phyloP scores from a whole-genome alignment of 2,113 vertebrate genomes.

The Mixornis gularis region DNA sequence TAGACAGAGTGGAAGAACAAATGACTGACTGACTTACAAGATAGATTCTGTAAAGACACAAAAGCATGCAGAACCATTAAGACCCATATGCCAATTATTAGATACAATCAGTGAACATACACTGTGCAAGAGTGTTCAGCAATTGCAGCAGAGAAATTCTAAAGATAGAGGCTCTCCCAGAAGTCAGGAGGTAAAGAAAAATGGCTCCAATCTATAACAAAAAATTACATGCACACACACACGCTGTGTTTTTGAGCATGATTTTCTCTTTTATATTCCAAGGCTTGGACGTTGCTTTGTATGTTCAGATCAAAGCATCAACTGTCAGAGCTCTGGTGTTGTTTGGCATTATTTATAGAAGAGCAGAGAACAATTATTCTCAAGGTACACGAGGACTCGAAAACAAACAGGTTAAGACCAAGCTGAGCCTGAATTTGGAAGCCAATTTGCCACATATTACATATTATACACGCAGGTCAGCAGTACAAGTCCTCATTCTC shows the following conservation, averaged over 20 bases:
- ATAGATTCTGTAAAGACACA: conserved; percentile 22
- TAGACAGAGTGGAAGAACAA: conserved; percentile 29
- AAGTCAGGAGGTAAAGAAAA: conserved; percentile 6
- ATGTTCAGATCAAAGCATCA: not conserved
- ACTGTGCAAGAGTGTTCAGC: not conserved
- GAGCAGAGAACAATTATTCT: conserved; percentile 40
- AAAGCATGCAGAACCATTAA: conserved; percentile 1
- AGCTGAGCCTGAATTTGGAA: not conserved
- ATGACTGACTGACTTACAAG: conserved; percentile 16
- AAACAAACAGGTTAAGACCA: conserved; percentile 1
- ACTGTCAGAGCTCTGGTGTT: conserved; percentile 9
- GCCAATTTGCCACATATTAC: not conserved
- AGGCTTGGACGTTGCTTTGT: not conserved
- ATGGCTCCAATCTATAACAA: not conserved
- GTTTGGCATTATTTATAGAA: conserved; percentile 40
- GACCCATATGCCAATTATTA: not conserved
- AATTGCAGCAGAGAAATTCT: not conserved
- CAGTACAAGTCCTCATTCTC: not conserved
- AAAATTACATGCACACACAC: not conserved
- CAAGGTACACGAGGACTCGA: not conserved
- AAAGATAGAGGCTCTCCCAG: not conserved
- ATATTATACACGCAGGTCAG: not conserved
- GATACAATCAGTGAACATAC: not conserved
- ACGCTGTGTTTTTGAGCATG: not conserved
- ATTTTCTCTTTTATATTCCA: conserved; percentile 20